Base-by-base conservation (phyloP, 2,113 vertebrate genomes). In the Megaptera novaeangliae region DNA sequence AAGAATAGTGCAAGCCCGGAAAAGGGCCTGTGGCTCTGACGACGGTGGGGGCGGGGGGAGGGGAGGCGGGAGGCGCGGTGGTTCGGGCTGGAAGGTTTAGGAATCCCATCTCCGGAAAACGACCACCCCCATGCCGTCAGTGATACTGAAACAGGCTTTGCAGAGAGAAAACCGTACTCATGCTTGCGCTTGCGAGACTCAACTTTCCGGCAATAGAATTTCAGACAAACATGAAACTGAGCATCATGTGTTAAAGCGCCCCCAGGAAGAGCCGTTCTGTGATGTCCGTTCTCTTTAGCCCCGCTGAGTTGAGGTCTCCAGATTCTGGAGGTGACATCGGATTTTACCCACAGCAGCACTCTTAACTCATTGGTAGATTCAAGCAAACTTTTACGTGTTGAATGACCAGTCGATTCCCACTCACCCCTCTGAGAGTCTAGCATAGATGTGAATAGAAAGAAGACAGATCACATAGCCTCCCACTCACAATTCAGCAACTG, bases 11-110 rank as follows among this genome's bases (percentile, higher is more conserved):
- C 57, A 75, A 0, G 15, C 36, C 46, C 72, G 20, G 96, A 77
- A 49, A 88, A 93, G 23, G 29, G 36, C 72, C 0, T 5, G 29
- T 36, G 63, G 95, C 89, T 49, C 89, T 74, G 94, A 36, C 14
- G 91, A 82, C 23, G 25, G 49, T 0, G 2, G 13, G 36, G 1
- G 2, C 74, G n/a, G 23, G n/a, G 12, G 23, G n/a, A 15, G 8
- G 6, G 17, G n/a, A 25, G 57, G 36, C 20, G 1, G 55, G 15
- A 34, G n/a, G 29, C 52, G 2, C 0, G 1, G 90, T 31, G 1
- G 0, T 84, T 27, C 88, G 88, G 96, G 91, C 59, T 27, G 91
- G 88, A 44, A 31, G 20, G 29, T 77, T 96, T 27, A 1, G 39
- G 82, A 92, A 68, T 87, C 82, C 8, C 0, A 10, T 59, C 46